Conservation (phyloP, 2,113 vertebrate genomes). For the Felis catus region F.catus_Fca126_mat1.0 CM031415.1:143044001-143044500, state of each 20-base stretch:
- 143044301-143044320: neutral
- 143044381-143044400: neutral
- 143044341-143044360: neutral
- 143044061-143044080: neutral
- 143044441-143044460: neutral
- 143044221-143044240: neutral
- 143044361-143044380: neutral
- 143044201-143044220: neutral
- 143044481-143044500: conserved; percentile 46
- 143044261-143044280: neutral
- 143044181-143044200: neutral
- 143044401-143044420: neutral
- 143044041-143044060: neutral
- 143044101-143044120: neutral
- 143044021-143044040: neutral
- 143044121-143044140: neutral
- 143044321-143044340: neutral
- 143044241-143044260: neutral
- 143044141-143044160: neutral
- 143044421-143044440: neutral
- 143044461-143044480: conserved; percentile 3
- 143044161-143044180: neutral
- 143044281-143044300: neutral
- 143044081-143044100: neutral
- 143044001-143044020: neutral